These are phyloP conservation scores for Avahi laniger DNA, from an alignment of 2,797 vertebrate species.

Conservation along the genomic window DNA sequence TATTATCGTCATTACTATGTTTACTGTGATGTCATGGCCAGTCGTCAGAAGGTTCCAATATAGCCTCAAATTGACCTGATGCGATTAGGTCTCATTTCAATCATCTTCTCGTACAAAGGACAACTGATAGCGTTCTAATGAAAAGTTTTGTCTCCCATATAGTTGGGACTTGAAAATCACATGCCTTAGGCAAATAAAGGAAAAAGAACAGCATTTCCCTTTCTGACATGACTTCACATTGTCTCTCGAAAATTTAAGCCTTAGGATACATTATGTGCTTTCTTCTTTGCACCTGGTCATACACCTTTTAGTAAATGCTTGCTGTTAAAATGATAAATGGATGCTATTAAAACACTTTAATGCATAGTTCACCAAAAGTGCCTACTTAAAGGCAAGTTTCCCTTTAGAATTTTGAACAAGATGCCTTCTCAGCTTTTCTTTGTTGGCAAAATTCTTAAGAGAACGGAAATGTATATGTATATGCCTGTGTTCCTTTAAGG, in stretches of 20 bases:
- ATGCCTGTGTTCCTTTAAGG: background rate
- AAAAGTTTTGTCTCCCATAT: background rate
- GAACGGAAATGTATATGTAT: background rate
- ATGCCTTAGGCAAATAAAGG: slow-evolving; percentile 1
- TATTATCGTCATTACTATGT: background rate
- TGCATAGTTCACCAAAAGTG: slow-evolving; percentile 64
- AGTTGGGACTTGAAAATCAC: slow-evolving; percentile 1
- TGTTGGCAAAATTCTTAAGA: slow-evolving; percentile 67
- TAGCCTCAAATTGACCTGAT: background rate
- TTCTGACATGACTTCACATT: slow-evolving; percentile 59
- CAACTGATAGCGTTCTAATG: background rate
- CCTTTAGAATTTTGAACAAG: slow-evolving; percentile 74
- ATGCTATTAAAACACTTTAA: slow-evolving; percentile 73
- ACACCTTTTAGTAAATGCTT: slow-evolving; percentile 67
- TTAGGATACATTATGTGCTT: slow-evolving; percentile 55
- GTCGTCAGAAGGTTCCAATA: background rate
- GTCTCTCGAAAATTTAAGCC: slow-evolving; percentile 67
- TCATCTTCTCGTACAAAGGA: background rate
- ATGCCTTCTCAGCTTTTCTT: slow-evolving; percentile 75
- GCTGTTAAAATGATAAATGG: slow-evolving; percentile 75
- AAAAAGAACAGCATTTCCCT: slow-evolving; percentile 40
- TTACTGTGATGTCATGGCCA: background rate
- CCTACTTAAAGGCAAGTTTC: slow-evolving; percentile 66
- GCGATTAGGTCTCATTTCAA: background rate
- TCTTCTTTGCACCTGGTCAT: slow-evolving; percentile 65